phyloP scores from a whole-genome alignment of 1,140 invertebrate species.

The Drosophila athabasca region DNA sequence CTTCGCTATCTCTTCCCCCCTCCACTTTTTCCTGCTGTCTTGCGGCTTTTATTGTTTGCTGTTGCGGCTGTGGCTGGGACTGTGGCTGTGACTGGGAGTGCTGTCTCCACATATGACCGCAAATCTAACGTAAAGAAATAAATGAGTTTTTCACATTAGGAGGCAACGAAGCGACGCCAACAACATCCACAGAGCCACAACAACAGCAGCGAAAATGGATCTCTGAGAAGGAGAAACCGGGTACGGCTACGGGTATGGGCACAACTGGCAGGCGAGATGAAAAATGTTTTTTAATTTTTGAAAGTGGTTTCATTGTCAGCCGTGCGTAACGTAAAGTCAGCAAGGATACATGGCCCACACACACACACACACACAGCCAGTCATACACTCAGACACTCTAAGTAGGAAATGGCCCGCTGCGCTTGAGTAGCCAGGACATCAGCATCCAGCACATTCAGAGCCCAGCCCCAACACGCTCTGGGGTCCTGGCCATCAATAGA shows the following conservation, averaged over 20 bases:
- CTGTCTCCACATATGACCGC: conserved; percentile 61
- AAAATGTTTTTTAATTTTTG: conserved; percentile 84
- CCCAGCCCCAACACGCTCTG: conserved; percentile 19
- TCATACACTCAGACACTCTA: conserved; percentile 8
- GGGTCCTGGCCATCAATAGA: not conserved
- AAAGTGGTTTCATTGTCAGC: conserved; percentile 83
- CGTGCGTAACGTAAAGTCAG: conserved; percentile 80
- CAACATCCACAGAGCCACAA: conserved; percentile 30
- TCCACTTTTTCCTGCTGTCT: not conserved
- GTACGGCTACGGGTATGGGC: conserved; percentile 1
- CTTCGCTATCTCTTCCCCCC: conserved; percentile 13
- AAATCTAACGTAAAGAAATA: conserved; percentile 80
- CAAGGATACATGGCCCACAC: conserved; percentile 58
- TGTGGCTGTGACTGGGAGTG: conserved; percentile 4
- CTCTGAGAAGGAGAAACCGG: conserved; percentile 37
- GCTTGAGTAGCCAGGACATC: conserved; percentile 69
- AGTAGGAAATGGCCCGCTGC: conserved; percentile 71
- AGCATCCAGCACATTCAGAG: conserved; percentile 11
- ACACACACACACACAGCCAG: conserved; percentile 15
- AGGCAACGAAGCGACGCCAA: conserved; percentile 76
- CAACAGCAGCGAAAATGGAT: conserved; percentile 47
- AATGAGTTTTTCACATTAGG: conserved; percentile 80
- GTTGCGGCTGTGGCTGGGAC: conserved; percentile 26
- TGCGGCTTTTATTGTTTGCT: conserved; percentile 50
- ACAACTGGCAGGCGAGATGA: conserved; percentile 77